Percentiles rank a stretch among this genome's conserved stretches.
These are phyloP conservation scores for Coelopa frigida DNA, from an alignment of 1,140 invertebrate species.

Conservation along the genomic window DNA sequence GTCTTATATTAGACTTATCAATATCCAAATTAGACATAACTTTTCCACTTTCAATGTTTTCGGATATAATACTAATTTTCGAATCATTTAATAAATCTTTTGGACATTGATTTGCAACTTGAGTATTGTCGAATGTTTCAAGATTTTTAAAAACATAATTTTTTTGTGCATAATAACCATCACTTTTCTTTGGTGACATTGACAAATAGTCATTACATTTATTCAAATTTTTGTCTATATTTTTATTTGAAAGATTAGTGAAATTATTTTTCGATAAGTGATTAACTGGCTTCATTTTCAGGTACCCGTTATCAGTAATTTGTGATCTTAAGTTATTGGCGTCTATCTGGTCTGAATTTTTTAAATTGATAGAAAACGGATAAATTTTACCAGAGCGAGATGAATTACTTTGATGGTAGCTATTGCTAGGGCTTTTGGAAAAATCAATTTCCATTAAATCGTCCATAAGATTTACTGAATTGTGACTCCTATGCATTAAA, in stretches of 20 bases:
- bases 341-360: slow-evolving; percentile 8
- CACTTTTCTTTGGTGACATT: neutral
- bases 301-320: slow-evolving; percentile 35
- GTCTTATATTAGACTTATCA: no score
- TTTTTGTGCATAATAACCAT: neutral
- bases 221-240: slow-evolving; percentile 3
- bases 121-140: neutral
- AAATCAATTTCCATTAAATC: slow-evolving; percentile 79
- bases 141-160: neutral
- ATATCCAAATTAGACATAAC: no score
- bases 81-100: no score
- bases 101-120: neutral
- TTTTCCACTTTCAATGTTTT: no score
- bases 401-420: slow-evolving; percentile 8
- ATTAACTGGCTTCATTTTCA: slow-evolving; percentile 46
- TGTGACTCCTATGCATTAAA: slow-evolving; percentile 52
- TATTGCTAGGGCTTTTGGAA: slow-evolving; percentile 41
- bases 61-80: no score
- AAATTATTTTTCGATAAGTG: slow-evolving; percentile 15
- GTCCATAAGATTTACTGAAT: slow-evolving; percentile 60
- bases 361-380: slow-evolving; percentile 10
- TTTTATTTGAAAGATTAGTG: slow-evolving; percentile 4
- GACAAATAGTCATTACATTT: neutral
- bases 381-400: neutral
- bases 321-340: neutral